Conservation (phyloP, 2,797 vertebrate species). For the Chiloscyllium punctatum region DNA sequence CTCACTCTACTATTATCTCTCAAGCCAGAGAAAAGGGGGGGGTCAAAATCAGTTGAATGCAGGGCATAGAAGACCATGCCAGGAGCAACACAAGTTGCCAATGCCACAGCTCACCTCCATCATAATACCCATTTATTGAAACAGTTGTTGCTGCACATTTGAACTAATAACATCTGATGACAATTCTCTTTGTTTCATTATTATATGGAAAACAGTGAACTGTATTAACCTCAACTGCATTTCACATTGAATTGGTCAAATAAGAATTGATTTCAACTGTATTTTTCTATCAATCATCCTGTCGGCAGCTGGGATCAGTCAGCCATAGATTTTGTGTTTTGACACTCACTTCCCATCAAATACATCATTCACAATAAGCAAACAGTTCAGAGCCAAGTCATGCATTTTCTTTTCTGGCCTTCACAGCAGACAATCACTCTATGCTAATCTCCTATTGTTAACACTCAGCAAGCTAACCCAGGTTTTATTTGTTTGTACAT, state of each 20-base stretch:
- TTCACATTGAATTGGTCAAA: neutral
- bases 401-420: conserved; percentile 11
- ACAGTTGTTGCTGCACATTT: neutral
- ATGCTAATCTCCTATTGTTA: neutral
- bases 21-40: no score
- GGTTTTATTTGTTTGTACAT: neutral
- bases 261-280: conserved; percentile 31
- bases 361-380: conserved; percentile 1
- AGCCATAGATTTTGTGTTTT: conserved; percentile 4
- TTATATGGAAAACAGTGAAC: neutral
- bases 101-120: neutral
- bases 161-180: neutral
- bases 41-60: no score
- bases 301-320: conserved; percentile 19
- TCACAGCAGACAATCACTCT: neutral
- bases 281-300: conserved; percentile 23
- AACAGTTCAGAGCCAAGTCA: neutral
- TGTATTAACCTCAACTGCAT: neutral
- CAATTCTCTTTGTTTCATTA: neutral
- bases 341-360: neutral
- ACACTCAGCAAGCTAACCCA: neutral
- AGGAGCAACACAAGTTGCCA: no score
- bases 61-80: no score
- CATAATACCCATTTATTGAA: neutral
- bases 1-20: no score